Evolutionary conservation across 2,888 invertebrate genomes (phyloP), one percentile per base, ranked within the genome.

Genomic region (Stenoptilia bipunctidactyla): DNA sequence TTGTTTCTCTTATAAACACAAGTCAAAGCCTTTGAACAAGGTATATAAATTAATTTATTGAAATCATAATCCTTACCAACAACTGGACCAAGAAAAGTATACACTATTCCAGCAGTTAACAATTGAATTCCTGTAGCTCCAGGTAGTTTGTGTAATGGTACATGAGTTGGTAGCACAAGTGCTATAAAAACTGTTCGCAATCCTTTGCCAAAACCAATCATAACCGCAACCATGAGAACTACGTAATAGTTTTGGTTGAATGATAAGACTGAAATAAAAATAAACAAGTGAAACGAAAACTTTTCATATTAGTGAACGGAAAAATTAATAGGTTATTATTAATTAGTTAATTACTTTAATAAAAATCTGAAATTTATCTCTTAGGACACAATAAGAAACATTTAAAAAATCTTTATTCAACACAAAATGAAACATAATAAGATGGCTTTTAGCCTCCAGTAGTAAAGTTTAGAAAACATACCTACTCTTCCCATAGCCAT

Each of bases 141-240:
- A 0, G 92, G 90, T 43, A 92, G 58, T 42, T 89, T 86, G 45
- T 89, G 87, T 10, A 92, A 57, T 0, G 91, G 88, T 34, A 92
- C 91, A 55, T 91, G 88, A 0, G 87, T 86, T 1, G 91, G 91
- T 51, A 92, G 90, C 9, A 91, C 90, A 2, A 92, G 65, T 0
- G 90, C 89, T 87, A 91, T 90, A 54, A 91, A 91, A 4, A 92
- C 89, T 2, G 91, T 91, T 40, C 91, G 75, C 1, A 92, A 62
- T 0, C 89, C 91, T 68, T 91, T 92, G 13, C 90, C 90, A 42
- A 88, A 85, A 0, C 92, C 92, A 45, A 91, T 87, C 47, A 90
- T 84, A 1, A 88, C 83, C 20, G 89, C 88, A 10, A 89, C 86
- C 12, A 82, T 47, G 15, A 91, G 57, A 0, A 88, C 79, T 1